Conservation (phyloP, 2,888 invertebrate species). For the Mycalesis mineus region DNA sequence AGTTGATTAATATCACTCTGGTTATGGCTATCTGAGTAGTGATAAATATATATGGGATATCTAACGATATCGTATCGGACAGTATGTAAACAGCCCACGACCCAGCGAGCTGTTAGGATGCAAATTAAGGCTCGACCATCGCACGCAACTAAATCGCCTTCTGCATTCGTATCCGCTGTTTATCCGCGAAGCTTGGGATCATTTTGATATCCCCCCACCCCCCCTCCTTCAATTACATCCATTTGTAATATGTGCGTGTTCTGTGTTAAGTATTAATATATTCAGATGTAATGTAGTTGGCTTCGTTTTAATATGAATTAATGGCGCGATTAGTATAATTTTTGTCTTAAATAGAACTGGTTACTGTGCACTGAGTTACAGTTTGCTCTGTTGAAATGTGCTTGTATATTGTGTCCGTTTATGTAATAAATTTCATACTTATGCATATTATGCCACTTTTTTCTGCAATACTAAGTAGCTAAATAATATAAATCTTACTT, state of each 20-base stretch:
- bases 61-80: neutral
- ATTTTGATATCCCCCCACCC: conserved; percentile 10
- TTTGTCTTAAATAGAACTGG: neutral
- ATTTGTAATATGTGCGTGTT: neutral
- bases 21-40: too few species aligned
- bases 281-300: conserved; percentile 1
- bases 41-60: too few species aligned
- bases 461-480: neutral
- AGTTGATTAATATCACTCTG: too few species aligned
- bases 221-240: neutral
- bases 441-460: too few species aligned
- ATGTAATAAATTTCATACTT: too few species aligned
- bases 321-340: conserved; percentile 1
- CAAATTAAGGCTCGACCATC: conserved; percentile 32
- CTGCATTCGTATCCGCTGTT: conserved; percentile 26
- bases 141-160: conserved; percentile 27
- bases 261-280: conserved; percentile 1
- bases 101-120: conserved; percentile 33
- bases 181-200: conserved; percentile 21
- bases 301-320: conserved; percentile 1
- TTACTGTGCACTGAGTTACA: too few species aligned
- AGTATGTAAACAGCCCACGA: neutral
- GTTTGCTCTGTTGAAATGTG: too few species aligned
- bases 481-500: too few species aligned
- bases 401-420: too few species aligned